These are phyloP conservation scores for Parasteatoda lunata DNA, from an alignment of 2,888 invertebrate genomes.

Conservation along the genomic window DNA sequence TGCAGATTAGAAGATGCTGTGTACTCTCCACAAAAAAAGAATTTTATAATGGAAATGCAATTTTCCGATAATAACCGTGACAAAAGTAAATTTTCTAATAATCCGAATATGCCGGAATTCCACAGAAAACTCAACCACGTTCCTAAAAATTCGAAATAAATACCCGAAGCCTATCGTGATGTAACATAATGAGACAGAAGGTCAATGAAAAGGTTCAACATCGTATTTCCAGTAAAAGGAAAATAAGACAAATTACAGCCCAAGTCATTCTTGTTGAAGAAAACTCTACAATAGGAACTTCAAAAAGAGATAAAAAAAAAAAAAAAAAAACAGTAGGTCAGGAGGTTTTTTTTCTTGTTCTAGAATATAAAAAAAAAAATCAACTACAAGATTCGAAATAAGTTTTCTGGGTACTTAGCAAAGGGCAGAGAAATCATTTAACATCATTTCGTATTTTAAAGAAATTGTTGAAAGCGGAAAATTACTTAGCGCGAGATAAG, in stretches of 20 bases:
- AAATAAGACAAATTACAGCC: constrained; percentile 45
- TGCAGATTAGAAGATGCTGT: too few species aligned
- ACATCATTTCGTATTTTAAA: constrained; percentile 34
- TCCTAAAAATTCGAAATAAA: neutral
- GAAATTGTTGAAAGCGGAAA: constrained; percentile 28
- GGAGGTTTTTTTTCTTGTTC: neutral
- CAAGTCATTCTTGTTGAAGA: neutral
- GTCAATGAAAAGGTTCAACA: constrained; percentile 20
- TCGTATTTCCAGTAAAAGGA: constrained; percentile 39
- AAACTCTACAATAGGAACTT: constrained; percentile 2
- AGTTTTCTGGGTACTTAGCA: constrained; percentile 17
- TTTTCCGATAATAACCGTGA: too few species aligned
- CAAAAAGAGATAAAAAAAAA: neutral
- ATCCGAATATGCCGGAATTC: neutral
- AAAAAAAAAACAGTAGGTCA: neutral
- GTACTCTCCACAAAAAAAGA: too few species aligned
- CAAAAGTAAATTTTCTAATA: neutral
- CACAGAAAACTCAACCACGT: neutral
- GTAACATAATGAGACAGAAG: neutral
- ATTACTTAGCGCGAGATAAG: constrained; percentile 45
- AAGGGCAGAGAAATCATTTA: constrained; percentile 19
- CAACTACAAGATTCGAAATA: constrained; percentile 17
- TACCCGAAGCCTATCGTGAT: neutral
- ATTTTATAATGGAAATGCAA: too few species aligned
- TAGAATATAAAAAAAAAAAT: constrained; percentile 8